Evolutionary conservation across 2,797 vertebrate genomes (phyloP), one percentile per base, ranked within the genome.

Genomic region (Champsocephalus esox): DNA sequence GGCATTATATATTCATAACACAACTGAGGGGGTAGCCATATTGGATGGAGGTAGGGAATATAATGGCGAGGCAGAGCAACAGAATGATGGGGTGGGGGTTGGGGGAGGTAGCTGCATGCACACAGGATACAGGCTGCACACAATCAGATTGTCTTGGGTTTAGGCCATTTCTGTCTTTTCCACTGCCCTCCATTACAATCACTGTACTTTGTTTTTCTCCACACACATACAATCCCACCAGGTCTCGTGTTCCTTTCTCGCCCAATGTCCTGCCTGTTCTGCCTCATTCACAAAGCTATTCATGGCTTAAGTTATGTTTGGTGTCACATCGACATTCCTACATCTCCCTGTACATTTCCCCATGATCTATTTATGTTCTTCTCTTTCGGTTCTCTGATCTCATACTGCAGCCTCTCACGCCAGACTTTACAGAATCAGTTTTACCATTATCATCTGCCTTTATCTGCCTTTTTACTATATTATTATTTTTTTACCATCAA

Each of bases 1-100:
- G 44, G 48, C 54, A 81, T 93, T 89, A 88, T 81, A 92, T 82
- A 91, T 92, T 90, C 92, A 92, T 87, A 90, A 89, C 81, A 89
- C 84, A 83, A 82, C 72, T 74, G 79, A 86, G 77, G 76, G 58
- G 87, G 92, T 82, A 76, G 93, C 93, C 93, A 95, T 94, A 79
- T 94, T 95, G 93, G 87, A 89, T 92, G 80, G 83, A 73, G 86
- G 66, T 83, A 63, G 78, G 72, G 55, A 79, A 87, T 88, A 81
- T 88, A 88, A 87, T 81, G 83, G 83, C 74, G 84, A 92, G 62
- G 82, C 77, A 82, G 57, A 70, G 78, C 61, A 66, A 81, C 82
- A 80, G 70, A 86, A 88, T 82, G 69, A 61, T 60, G 55, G 74
- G 84, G 80, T 75, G 87, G 87, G 83, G 86, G 87, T 59, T 71